Evolutionary conservation across 2,797 vertebrate species (phyloP).

Genomic region (Philypnodon macrostomus): DNA sequence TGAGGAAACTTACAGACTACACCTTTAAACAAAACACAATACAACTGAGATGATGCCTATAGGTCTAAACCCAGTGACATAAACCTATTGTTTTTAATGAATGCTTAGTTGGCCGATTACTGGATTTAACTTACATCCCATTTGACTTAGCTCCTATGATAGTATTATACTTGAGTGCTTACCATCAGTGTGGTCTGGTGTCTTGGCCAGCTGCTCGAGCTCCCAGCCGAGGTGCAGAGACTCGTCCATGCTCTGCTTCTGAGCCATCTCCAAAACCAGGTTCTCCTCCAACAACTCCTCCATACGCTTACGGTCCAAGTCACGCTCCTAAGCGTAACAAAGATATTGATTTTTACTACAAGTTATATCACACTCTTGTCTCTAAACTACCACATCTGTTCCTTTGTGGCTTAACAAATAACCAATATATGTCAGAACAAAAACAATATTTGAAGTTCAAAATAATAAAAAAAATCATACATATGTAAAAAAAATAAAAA

Average conservation of each 20-base stretch:
- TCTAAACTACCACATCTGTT: too few relatives aligned
- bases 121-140: background rate
- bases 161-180: slow-evolving; percentile 25
- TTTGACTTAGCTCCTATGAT: background rate
- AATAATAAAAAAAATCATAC: too few relatives aligned
- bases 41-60: slow-evolving; percentile 32
- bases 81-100: background rate
- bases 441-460: too few relatives aligned
- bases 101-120: slow-evolving; percentile 12
- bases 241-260: slow-evolving; percentile 99
- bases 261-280: slow-evolving; percentile 93
- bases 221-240: slow-evolving; percentile 98
- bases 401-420: too few relatives aligned
- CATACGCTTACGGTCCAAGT: slow-evolving; percentile 92
- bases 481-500: too few relatives aligned
- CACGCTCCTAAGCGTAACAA: slow-evolving; percentile 81
- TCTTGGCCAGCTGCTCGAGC: slow-evolving; percentile 93
- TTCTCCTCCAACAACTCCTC: slow-evolving; percentile 98
- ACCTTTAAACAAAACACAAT: slow-evolving; percentile 55
- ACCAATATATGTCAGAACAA: too few relatives aligned
- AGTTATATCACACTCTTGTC: too few relatives aligned
- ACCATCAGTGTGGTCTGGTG: slow-evolving; percentile 91
- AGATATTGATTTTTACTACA: background rate
- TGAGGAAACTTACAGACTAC: too few relatives aligned
- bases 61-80: slow-evolving; percentile 19